These are phyloP conservation scores for Dryomyza anilis DNA, from an alignment of 2,888 invertebrate genomes.

Conservation along the genomic window DNA sequence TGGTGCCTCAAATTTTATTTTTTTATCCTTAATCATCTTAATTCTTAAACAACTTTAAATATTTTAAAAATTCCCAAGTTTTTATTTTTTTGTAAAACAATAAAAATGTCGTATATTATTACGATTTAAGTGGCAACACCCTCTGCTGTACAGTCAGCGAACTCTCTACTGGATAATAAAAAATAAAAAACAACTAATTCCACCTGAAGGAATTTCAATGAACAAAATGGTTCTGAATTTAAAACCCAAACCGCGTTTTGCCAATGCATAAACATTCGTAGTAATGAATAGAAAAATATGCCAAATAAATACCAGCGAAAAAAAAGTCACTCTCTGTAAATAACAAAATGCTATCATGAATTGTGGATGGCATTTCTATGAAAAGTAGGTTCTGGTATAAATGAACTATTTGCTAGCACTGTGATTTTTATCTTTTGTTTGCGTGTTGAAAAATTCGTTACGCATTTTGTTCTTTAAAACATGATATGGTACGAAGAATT, in stretches of 20 bases:
- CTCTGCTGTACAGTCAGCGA: not conserved
- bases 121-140: not conserved
- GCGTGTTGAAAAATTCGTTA: slow-evolving; percentile 7
- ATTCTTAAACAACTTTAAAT: not conserved
- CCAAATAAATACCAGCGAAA: not conserved
- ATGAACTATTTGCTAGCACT: not conserved
- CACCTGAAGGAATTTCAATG: too few relatives aligned
- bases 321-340: not conserved
- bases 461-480: not conserved
- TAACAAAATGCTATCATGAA: not conserved
- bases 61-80: not conserved
- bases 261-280: not conserved
- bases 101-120: not conserved
- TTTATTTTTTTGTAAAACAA: not conserved
- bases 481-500: not conserved
- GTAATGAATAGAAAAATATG: not conserved
- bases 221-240: too few relatives aligned
- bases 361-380: slow-evolving; percentile 4
- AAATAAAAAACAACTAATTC: too few relatives aligned
- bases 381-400: not conserved
- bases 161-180: not conserved
- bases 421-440: slow-evolving; percentile 3
- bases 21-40: too few relatives aligned
- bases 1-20: too few relatives aligned
- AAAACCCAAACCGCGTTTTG: too few relatives aligned